These are phyloP conservation scores for Calliphora vicina DNA, from an alignment of 1,140 invertebrate genomes.

Conservation along the genomic window DNA sequence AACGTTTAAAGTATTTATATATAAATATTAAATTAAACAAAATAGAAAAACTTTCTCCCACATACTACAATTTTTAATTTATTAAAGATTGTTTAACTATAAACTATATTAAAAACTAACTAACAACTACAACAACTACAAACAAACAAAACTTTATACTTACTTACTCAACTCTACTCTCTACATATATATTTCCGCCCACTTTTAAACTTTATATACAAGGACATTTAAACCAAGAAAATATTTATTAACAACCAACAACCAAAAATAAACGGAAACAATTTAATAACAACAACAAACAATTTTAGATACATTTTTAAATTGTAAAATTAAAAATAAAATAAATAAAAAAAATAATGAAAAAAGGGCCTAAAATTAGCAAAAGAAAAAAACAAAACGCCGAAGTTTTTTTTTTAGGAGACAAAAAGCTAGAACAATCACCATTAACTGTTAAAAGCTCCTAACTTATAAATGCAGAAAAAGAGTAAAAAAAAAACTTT, in stretches of 20 bases:
- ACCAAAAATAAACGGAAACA: constrained; percentile 39
- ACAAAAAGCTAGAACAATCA: constrained; percentile 6
- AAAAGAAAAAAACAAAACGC: not conserved
- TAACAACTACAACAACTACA: constrained; percentile 28
- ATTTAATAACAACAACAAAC: constrained; percentile 34
- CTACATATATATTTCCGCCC: constrained; percentile 3
- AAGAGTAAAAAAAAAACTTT: not conserved
- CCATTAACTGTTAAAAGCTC: not conserved
- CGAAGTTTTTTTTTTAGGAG: not conserved
- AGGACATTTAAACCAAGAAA: not conserved
- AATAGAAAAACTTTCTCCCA: not conserved
- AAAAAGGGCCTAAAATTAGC: not conserved
- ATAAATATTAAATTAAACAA: not conserved
- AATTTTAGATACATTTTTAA: constrained; percentile 2
- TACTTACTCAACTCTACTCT: not conserved
- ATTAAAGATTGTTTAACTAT: not conserved
- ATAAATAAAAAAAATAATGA: constrained; percentile 22
- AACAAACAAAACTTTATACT: not conserved
- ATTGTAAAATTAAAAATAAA: not conserved
- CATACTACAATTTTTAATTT: not conserved
- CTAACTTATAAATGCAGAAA: not conserved
- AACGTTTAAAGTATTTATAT: not conserved
- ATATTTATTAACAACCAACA: constrained; percentile 26
- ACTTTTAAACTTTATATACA: constrained; percentile 11
- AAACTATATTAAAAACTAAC: not conserved